A percentile compares a stretch with the other conserved stretches of the same genome.
Conservation (phyloP, 2,113 vertebrate species). For the Perca schrenkii region DNA sequence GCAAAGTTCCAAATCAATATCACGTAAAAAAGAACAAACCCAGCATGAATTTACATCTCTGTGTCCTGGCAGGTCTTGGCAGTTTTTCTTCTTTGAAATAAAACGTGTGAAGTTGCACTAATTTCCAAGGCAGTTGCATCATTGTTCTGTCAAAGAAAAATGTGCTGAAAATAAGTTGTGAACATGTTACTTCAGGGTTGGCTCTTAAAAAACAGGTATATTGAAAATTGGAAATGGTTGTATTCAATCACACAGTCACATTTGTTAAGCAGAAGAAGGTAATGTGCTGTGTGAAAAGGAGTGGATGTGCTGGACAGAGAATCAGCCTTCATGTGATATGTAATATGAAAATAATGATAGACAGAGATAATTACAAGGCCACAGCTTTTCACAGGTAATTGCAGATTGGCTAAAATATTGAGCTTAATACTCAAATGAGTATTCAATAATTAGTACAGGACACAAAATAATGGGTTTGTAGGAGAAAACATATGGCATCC, state of each 20-base stretch:
- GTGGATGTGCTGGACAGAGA: not conserved
- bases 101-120: conserved; percentile 65
- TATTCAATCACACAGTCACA: conserved; percentile 15
- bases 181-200: conserved; percentile 43
- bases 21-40: conserved; percentile 11
- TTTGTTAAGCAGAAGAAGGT: conserved; percentile 21
- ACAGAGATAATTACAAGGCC: conserved; percentile 43
- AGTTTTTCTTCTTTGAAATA: conserved; percentile 51
- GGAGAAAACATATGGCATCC: not conserved
- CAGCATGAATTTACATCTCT: conserved; percentile 40
- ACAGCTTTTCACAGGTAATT: conserved; percentile 31
- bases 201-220: conserved; percentile 31
- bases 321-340: conserved; percentile 18
- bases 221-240: conserved; percentile 48
- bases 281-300: not conserved
- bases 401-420: conserved; percentile 32
- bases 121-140: conserved; percentile 67
- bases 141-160: conserved; percentile 43
- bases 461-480: conserved; percentile 1
- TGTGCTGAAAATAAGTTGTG: conserved; percentile 8
- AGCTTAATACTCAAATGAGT: conserved; percentile 21
- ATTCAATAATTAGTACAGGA: conserved; percentile 31
- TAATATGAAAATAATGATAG: conserved; percentile 44
- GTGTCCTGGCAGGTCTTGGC: conserved; percentile 27
- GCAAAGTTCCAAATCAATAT: conserved; percentile 29